Evolutionary conservation across 2,888 invertebrate species (phyloP).

Genomic region (Rosalia funebris): DNA sequence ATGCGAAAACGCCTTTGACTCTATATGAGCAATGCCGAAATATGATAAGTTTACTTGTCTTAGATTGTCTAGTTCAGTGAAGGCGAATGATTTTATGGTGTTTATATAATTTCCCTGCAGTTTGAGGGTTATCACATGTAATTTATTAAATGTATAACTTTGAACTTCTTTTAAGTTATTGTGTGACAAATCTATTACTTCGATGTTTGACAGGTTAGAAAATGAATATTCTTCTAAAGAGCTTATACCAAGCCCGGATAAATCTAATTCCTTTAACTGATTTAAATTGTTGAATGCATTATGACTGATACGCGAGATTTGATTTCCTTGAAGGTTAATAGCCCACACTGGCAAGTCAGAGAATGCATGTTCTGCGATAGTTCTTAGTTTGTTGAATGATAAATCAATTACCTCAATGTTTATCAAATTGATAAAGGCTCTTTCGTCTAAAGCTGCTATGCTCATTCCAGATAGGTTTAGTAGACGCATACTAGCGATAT

Average conservation of each 20-base stretch:
- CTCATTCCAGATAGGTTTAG: constrained; percentile 15
- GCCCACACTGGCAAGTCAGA: neutral
- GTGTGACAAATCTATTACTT: constrained; percentile 14
- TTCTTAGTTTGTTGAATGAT: constrained; percentile 16
- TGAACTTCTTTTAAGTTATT: constrained; percentile 13
- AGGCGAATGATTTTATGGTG: constrained; percentile 14
- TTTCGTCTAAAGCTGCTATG: constrained; percentile 4
- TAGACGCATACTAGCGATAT: neutral
- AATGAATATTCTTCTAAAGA: constrained; percentile 1
- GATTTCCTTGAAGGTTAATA: constrained; percentile 21
- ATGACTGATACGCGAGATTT: constrained; percentile 1
- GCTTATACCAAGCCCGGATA: constrained; percentile 10
- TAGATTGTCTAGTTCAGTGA: constrained; percentile 14
- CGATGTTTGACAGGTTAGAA: neutral
- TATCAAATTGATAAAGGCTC: constrained; percentile 15
- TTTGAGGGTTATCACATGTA: constrained; percentile 8
- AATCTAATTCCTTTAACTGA: constrained; percentile 12
- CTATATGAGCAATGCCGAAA: constrained; percentile 15
- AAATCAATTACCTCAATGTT: constrained; percentile 10
- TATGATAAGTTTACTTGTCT: constrained; percentile 9
- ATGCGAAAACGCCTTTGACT: constrained; percentile 18
- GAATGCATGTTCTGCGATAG: constrained; percentile 11
- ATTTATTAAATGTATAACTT: constrained; percentile 7
- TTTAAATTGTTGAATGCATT: constrained; percentile 21
- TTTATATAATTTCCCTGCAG: constrained; percentile 6